A percentile compares a stretch with the other conserved stretches of the same genome.
Conservation (phyloP, 35 echinoderm and acorn worm species). For the Strongylocentrotus purpuratus region DNA sequence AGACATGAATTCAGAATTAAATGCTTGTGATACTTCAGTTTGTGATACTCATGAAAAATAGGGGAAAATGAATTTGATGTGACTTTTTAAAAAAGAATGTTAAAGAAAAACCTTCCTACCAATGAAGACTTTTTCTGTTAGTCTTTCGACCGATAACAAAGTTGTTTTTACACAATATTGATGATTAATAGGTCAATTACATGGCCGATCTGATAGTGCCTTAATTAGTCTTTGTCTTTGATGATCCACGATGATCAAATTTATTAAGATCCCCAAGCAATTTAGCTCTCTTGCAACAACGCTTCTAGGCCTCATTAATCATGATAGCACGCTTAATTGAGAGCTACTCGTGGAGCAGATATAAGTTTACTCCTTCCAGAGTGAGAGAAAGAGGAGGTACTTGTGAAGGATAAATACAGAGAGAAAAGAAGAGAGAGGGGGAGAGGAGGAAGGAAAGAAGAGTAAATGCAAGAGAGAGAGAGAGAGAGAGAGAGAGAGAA, state of each 20-base stretch:
- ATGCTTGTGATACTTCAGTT: not conserved
- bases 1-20: no score
- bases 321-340: constrained; percentile 23
- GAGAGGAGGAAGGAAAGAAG: no score
- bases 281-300: constrained; percentile 32
- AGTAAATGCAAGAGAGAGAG: no score
- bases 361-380: not conserved
- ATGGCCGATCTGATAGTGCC: not conserved
- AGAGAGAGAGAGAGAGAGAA: no score
- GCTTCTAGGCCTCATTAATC: constrained; percentile 22
- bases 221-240: constrained; percentile 42
- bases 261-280: constrained; percentile 42
- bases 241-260: constrained; percentile 53
- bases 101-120: not conserved
- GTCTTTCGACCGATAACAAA: not conserved
- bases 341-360: not conserved
- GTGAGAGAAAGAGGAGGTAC: not conserved
- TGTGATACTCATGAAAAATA: not conserved
- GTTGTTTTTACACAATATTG: constrained; percentile 33
- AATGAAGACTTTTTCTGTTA: not conserved
- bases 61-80: not conserved
- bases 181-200: constrained; percentile 43
- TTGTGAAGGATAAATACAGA: no score
- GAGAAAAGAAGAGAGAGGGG: no score
- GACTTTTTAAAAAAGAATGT: not conserved